phyloP scores from a whole-genome alignment of 2,888 invertebrate genomes.

The Cephus runcator region DNA sequence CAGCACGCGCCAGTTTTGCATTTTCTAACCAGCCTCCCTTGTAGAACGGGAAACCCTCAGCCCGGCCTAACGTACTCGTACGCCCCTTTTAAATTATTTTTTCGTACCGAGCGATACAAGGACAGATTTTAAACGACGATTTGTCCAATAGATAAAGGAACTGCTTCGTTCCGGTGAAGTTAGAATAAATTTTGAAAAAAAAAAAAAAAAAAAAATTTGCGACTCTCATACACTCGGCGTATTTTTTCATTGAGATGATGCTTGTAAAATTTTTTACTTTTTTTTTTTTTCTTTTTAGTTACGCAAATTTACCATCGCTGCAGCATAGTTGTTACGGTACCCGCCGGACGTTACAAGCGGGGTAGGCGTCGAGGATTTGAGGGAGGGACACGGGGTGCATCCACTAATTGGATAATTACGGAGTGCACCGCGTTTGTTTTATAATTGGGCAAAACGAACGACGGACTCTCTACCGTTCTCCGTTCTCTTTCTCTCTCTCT shows the following conservation, averaged over 20 bases:
- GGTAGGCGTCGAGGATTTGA: conserved; percentile 14
- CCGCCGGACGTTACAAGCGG: neutral
- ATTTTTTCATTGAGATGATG: neutral
- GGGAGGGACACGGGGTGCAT: conserved; percentile 39
- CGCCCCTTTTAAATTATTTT: neutral
- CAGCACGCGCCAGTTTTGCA: neutral
- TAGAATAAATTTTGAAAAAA: neutral
- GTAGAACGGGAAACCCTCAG: neutral
- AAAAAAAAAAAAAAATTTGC: no score
- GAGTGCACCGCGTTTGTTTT: conserved; percentile 63
- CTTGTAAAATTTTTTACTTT: neutral
- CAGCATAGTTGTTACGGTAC: neutral
- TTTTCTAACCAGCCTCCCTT: neutral
- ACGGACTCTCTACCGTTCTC: conserved; percentile 24
- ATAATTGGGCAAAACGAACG: conserved; percentile 62
- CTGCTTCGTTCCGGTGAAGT: neutral
- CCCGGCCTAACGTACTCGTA: neutral
- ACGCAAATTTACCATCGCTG: neutral
- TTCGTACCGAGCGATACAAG: neutral
- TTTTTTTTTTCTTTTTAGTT: neutral
- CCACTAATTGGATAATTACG: conserved; percentile 65
- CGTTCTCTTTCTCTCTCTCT: conserved; percentile 40
- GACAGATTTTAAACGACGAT: neutral
- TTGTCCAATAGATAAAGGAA: neutral
- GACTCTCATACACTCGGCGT: no score